Base-by-base conservation (phyloP, 2,797 vertebrate genomes). In the Cynodonichthys magdalenae region DNA sequence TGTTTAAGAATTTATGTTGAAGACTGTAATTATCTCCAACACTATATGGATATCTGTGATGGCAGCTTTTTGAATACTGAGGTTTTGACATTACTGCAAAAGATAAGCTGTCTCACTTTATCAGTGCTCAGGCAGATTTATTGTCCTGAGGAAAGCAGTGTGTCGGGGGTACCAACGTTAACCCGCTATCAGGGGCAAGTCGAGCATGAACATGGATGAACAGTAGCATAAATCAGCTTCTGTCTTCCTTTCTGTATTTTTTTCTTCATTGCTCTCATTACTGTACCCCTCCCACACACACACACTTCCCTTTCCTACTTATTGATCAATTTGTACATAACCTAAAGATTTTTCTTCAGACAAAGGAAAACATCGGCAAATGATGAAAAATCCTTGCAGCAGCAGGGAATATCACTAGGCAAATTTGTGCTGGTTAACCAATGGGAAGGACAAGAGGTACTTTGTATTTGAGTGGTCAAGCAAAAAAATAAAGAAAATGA, bases 81-180 rank as follows among this genome's bases (percentile, higher is more conserved):
- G 74, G 66, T 79, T 82, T 79, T 86, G 87, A 90, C 86, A 87
- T 83, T 53, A 56, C 60, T 29, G 72, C 61, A 69, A 71, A 76
- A 89, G 93, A 94, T 93, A 93, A 92, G 87, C 89, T 80, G 69
- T 69, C 87, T 86, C 59, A 68, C 83, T 86, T 79, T 82, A 80
- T 87, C 84, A 66, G 75, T 64, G 56, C 62, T 78, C 69, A 47
- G 46, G 63, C 77, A 85, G 89, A 93, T 92, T 92, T 92, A 93
- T 85, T 81, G 84, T 88, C 78, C 85, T 66, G 58, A 66, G 75
- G 80, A 89, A 86, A 82, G 81, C 85, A 52, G 65, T 88, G 85
- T 81, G 90, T 90, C 90, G 82, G 58, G 71, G 56, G 57, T 68
- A 81, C 77, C 80, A 77, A 63, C 76, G 86, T 88, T 89, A 87